Conservation (phyloP, 2,797 vertebrate genomes). For the Siniperca obscura region DNA sequence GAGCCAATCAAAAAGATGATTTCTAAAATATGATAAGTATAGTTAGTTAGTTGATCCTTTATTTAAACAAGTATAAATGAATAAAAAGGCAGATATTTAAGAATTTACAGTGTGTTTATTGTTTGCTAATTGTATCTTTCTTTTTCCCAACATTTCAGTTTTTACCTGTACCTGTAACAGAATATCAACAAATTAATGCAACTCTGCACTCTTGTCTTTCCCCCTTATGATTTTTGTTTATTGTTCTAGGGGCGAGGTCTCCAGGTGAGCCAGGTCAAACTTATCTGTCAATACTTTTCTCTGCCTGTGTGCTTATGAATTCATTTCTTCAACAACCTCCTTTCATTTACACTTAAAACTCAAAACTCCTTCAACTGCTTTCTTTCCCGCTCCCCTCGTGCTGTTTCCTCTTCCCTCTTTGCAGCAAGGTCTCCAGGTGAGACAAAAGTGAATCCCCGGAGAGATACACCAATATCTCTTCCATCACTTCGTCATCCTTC, state of each 20-base stretch:
- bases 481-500: slow-evolving; percentile 30
- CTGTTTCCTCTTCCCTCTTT: slow-evolving; percentile 56
- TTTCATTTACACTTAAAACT: slow-evolving; percentile 48
- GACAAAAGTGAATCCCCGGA: slow-evolving; percentile 69
- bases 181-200: slow-evolving; percentile 47
- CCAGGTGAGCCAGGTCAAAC: slow-evolving; percentile 84
- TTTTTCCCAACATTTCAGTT: slow-evolving; percentile 48
- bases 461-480: slow-evolving; percentile 61
- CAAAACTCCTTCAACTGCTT: slow-evolving; percentile 20
- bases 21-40: too few relatives aligned
- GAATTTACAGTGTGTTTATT: slow-evolving; percentile 42
- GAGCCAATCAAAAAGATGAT: background rate
- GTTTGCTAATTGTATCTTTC: slow-evolving; percentile 44
- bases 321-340: slow-evolving; percentile 35
- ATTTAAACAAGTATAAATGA: background rate
- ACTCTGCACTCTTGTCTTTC: slow-evolving; percentile 63
- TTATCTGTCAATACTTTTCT: slow-evolving; percentile 39
- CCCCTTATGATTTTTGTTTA: slow-evolving; percentile 61
- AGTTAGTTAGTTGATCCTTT: background rate
- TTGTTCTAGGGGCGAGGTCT: slow-evolving; percentile 78
- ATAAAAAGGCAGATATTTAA: slow-evolving; percentile 35
- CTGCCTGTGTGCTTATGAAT: slow-evolving; percentile 35
- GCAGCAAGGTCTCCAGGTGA: slow-evolving; percentile 84
- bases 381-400: slow-evolving; percentile 11
- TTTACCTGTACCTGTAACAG: slow-evolving; percentile 39